phyloP scores from a whole-genome alignment of 2,797 vertebrate species.

The Poeciliopsis gracilis region DNA sequence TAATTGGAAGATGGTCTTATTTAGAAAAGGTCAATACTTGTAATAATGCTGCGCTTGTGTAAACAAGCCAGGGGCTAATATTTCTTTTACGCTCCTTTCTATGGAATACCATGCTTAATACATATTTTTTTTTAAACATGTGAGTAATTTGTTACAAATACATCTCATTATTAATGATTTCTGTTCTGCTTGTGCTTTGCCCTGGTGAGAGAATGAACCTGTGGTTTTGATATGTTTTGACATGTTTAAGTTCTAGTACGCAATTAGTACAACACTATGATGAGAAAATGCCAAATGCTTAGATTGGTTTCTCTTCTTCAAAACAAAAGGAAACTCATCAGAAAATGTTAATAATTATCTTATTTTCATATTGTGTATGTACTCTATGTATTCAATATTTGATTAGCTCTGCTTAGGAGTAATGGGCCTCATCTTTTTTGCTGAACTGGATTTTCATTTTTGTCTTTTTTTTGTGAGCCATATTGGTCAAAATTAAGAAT shows the following conservation, averaged over 20 bases:
- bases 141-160: neutral
- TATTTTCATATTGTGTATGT: neutral
- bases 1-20: conserved; percentile 5
- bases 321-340: neutral
- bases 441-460: neutral
- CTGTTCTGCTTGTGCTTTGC: neutral
- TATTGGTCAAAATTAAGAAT: neutral
- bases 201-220: neutral
- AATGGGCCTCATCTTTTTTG: neutral
- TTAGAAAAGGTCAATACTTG: conserved; percentile 1
- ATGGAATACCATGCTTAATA: neutral
- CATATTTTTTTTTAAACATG: neutral
- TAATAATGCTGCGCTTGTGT: neutral
- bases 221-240: neutral
- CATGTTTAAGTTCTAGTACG: neutral
- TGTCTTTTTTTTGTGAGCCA: neutral
- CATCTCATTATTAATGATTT: neutral
- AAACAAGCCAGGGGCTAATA: conserved; percentile 1
- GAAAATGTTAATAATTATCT: neutral
- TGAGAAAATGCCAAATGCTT: neutral
- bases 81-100: neutral
- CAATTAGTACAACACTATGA: neutral
- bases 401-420: neutral
- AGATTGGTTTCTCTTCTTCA: neutral
- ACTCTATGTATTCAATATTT: neutral